phyloP scores from a whole-genome alignment of 2,113 vertebrate species.

The Mastomys natalensis region DNA sequence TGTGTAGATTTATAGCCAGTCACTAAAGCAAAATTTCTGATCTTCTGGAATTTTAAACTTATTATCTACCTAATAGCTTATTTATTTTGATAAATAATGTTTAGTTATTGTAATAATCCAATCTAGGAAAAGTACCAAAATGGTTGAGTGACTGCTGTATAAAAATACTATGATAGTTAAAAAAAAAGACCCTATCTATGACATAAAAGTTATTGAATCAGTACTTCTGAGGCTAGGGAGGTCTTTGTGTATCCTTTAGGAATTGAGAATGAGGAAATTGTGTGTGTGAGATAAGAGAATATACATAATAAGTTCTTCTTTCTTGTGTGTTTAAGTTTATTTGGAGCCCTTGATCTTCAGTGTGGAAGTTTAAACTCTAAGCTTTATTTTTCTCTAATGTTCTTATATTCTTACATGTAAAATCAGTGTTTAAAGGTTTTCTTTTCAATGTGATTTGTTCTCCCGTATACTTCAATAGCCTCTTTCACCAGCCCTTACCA shows the following conservation, averaged over 20 bases:
- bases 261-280: background rate
- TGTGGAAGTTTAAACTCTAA: background rate
- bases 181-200: background rate
- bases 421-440: conserved; percentile 35
- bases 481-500: background rate
- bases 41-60: conserved; percentile 44
- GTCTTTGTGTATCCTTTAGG: background rate
- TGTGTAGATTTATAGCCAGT: background rate
- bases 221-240: background rate
- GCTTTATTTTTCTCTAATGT: background rate
- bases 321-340: conserved; percentile 25
- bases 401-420: background rate
- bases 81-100: conserved; percentile 22
- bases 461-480: background rate
- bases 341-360: background rate
- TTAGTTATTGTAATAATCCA: background rate
- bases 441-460: background rate
- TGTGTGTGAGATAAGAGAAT: background rate
- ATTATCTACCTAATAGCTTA: conserved; percentile 4
- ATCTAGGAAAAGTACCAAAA: background rate
- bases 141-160: background rate
- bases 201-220: background rate
- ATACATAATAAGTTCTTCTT: background rate
- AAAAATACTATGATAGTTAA: background rate
- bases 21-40: conserved; percentile 7